These are phyloP conservation scores for Serrognathus titanus DNA, from an alignment of 2,888 invertebrate genomes.

Conservation along the genomic window DNA sequence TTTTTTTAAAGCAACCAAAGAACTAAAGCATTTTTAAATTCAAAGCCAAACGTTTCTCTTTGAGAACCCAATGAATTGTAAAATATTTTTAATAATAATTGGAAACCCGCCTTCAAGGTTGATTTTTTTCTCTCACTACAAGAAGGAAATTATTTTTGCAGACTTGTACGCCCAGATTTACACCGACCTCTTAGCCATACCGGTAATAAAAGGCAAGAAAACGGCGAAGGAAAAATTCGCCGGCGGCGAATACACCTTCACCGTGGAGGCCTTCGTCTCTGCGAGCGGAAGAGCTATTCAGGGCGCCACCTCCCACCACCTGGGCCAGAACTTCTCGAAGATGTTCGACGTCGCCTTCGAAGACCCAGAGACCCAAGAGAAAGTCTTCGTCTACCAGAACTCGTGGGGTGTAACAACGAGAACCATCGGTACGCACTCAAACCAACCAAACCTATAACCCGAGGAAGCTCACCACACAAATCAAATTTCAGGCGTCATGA, in stretches of 20 bases:
- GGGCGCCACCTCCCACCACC: constrained; percentile 96
- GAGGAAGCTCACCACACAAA: no score
- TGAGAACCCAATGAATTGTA: no score
- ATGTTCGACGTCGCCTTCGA: constrained; percentile 98
- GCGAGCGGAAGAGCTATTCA: constrained; percentile 92
- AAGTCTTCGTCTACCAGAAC: constrained; percentile 90
- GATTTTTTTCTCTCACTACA: not conserved
- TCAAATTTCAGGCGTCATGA: constrained; percentile 66
- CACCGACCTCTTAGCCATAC: constrained; percentile 87
- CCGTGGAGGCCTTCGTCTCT: constrained; percentile 93
- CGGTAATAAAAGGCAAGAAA: constrained; percentile 93
- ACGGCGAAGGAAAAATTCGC: constrained; percentile 99
- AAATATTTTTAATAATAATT: not conserved
- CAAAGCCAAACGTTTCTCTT: no score
- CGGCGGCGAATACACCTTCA: constrained; percentile 95
- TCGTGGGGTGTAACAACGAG: constrained; percentile 98
- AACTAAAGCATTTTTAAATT: no score
- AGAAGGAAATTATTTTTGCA: constrained; percentile 33
- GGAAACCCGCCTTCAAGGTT: no score
- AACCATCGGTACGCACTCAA: constrained; percentile 70
- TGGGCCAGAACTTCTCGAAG: constrained; percentile 98
- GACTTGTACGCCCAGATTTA: constrained; percentile 90
- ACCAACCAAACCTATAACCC: no score
- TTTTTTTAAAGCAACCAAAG: no score
- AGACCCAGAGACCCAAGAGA: constrained; percentile 86